These are phyloP conservation scores for Heterochromis multidens DNA, from an alignment of 2,113 vertebrate genomes.

Conservation along the genomic window DNA sequence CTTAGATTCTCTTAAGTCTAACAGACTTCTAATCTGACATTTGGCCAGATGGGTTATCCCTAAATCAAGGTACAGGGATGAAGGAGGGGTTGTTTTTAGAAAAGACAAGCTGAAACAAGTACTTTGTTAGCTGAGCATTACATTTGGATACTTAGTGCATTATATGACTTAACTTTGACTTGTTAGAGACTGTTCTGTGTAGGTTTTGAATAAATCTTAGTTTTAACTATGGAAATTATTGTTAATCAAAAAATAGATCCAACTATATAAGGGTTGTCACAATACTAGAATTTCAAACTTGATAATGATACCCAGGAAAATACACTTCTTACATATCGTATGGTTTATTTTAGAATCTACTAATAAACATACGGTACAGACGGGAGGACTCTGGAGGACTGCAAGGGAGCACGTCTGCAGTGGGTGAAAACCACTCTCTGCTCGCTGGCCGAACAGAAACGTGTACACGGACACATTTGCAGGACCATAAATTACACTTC, in stretches of 20 bases:
- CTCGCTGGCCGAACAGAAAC: background rate
- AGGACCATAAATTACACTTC: background rate
- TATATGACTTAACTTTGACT: background rate
- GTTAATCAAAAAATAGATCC: background rate
- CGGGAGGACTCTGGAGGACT: background rate
- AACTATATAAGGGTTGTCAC: background rate
- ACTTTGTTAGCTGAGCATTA: background rate
- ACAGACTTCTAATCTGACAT: conserved; percentile 54
- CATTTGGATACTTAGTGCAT: background rate
- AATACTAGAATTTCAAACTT: background rate
- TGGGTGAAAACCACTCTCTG: background rate
- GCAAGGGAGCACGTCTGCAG: fast-evolving
- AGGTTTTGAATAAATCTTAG: background rate
- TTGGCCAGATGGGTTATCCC: conserved; percentile 48
- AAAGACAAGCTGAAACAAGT: background rate
- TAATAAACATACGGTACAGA: background rate
- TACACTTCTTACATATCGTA: background rate
- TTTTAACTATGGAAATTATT: background rate
- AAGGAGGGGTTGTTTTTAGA: background rate
- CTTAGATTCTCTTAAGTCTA: background rate
- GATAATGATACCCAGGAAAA: fast-evolving
- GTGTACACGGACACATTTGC: background rate
- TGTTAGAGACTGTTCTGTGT: background rate
- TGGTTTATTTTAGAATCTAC: too few species aligned
- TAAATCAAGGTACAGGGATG: conserved; percentile 27